These are phyloP conservation scores for Rutilus rutilus DNA, from an alignment of 2,113 vertebrate genomes.

Conservation along the genomic window DNA sequence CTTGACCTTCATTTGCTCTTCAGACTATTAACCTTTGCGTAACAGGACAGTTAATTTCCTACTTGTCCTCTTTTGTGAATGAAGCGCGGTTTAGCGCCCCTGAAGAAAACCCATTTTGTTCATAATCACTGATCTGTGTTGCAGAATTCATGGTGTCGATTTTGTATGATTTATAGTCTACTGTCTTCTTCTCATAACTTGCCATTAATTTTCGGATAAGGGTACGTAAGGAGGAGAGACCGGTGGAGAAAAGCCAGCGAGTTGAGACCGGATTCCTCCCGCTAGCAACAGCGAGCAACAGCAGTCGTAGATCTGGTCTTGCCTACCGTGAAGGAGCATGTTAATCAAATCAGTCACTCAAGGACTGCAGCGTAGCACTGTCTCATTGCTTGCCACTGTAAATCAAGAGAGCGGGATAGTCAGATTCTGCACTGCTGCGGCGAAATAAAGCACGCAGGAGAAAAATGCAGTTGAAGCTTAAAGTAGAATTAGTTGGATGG, in stretches of 20 bases:
- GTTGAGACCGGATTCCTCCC: conserved; percentile 10
- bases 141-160: conserved; percentile 35
- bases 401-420: conserved; percentile 16
- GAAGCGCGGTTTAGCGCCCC: not conserved
- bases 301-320: conserved; percentile 30
- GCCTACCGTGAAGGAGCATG: conserved; percentile 43
- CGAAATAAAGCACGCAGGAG: not conserved
- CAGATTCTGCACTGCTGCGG: conserved; percentile 8
- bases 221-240: conserved; percentile 6
- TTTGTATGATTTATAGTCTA: conserved; percentile 51
- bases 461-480: not conserved
- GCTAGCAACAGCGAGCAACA: conserved; percentile 38
- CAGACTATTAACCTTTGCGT: not conserved
- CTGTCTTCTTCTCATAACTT: conserved; percentile 50
- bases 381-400: conserved; percentile 37
- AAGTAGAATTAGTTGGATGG: not conserved
- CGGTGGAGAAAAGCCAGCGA: conserved; percentile 21
- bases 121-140: conserved; percentile 49
- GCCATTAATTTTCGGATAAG: conserved; percentile 46
- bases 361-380: conserved; percentile 32
- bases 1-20: not conserved
- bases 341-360: conserved; percentile 55
- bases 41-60: not conserved
- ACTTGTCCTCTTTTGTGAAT: not conserved
- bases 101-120: conserved; percentile 26